Evolutionary conservation across 53 echinoderm and acorn worm genomes (phyloP), one percentile per base, ranked within the genome.

Genomic region (Holothuria leucospilota): DNA sequence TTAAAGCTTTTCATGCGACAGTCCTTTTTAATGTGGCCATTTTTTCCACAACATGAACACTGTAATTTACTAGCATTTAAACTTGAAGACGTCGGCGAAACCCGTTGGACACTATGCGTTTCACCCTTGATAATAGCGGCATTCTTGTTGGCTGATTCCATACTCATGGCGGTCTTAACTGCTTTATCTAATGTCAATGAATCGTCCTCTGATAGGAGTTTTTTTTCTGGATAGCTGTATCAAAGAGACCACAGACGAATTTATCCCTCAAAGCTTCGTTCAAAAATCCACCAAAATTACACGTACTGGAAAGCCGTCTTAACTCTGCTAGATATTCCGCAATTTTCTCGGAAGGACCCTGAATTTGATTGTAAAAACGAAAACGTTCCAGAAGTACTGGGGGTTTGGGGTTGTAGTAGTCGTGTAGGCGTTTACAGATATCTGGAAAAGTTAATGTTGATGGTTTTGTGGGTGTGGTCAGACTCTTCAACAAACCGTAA

Each of bases 91-190:
- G n/a, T n/a, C n/a, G n/a, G n/a, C n/a, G n/a, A n/a, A n/a, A n/a
- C n/a, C n/a, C n/a, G n/a, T n/a, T n/a, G n/a, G n/a, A n/a, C n/a
- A n/a, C n/a, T n/a, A n/a, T n/a, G n/a, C n/a, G n/a, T n/a, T n/a
- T n/a, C 15, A 12, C 15, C 13, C 20, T 14, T 59, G 13, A 20
- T 20, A 59, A 59, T 20, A 14, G 60, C 69, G 13, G 69, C 26
- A 46, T 78, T 66, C 65, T 87, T 79, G 28, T 52, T 34, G 1
- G 88, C 82, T 12, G 69, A 56, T 78, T 86, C 87, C 59, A 86
- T 74, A 24, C 73, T 87, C 62, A 65, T 51, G 18, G 81, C 66
- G 13, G 68, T 27, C 25, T 81, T 63, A 14, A 87, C 1, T 18
- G 87, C 87, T 65, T 58, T 82, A 20, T 81, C 81, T 40, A 40